Percentiles rank a stretch among this genome's conserved stretches.
These are phyloP conservation scores for Sphaeridia pumilis DNA, from an alignment of 2,888 invertebrate genomes.

Conservation along the genomic window DNA sequence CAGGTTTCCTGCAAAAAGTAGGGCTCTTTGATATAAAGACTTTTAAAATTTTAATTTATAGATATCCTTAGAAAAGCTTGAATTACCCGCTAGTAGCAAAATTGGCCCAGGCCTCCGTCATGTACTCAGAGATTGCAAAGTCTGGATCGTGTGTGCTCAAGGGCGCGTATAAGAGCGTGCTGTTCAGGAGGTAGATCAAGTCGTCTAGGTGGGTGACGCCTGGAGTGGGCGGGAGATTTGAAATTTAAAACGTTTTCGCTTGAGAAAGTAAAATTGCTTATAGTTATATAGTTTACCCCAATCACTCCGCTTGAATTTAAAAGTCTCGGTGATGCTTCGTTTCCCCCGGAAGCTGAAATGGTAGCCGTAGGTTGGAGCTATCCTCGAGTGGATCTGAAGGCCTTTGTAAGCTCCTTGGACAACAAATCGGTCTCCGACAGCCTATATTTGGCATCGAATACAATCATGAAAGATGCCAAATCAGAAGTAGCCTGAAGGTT, in stretches of 20 bases:
- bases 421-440: constrained; percentile 23
- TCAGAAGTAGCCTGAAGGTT: no score
- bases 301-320: constrained; percentile 17
- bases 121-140: constrained; percentile 19
- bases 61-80: background rate
- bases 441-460: constrained; percentile 15
- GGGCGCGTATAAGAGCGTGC: constrained; percentile 16
- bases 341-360: constrained; percentile 18
- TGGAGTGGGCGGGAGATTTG: background rate
- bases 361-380: constrained; percentile 26
- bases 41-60: background rate
- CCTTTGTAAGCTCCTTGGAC: constrained; percentile 20
- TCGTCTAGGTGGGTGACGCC: constrained; percentile 22
- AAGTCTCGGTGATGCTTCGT: constrained; percentile 10
- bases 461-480: background rate
- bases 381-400: constrained; percentile 20
- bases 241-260: no score
- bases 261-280: background rate
- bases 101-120: constrained; percentile 23
- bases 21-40: background rate
- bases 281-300: constrained; percentile 19
- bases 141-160: constrained; percentile 17
- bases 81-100: constrained; percentile 20
- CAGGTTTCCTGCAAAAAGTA: constrained; percentile 14
- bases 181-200: constrained; percentile 21